Conservation (phyloP, 2,797 vertebrate species). For the Sandelia bainsii region DNA sequence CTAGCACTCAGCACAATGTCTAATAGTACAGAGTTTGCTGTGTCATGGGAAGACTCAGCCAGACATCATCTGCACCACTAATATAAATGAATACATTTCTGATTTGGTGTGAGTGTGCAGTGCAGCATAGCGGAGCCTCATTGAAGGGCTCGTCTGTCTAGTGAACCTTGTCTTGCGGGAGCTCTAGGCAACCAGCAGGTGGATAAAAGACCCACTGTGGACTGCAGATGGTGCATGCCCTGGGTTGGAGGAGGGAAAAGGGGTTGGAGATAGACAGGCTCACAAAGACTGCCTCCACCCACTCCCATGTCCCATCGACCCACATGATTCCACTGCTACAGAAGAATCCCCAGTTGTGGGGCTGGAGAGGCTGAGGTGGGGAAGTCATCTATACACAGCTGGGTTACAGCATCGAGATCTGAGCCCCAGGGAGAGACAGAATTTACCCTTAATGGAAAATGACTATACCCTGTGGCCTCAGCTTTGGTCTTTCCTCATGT, state of each 20-base stretch:
- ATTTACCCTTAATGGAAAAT: constrained; percentile 68
- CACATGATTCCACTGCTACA: constrained; percentile 53
- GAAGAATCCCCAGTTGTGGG: constrained; percentile 63
- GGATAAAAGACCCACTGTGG: constrained; percentile 62
- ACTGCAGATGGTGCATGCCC: constrained; percentile 75
- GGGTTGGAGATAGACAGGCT: constrained; percentile 58
- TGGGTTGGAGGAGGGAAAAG: constrained; percentile 63
- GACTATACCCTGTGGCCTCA: constrained; percentile 56
- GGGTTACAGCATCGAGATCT: constrained; percentile 56
- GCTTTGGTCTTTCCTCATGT: constrained; percentile 61
- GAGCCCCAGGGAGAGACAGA: constrained; percentile 59
- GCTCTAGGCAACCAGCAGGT: constrained; percentile 61
- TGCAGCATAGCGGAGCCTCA: constrained; percentile 23
- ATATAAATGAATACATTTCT: constrained; percentile 44
- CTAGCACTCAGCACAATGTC: constrained; percentile 20
- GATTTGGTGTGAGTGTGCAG: constrained; percentile 37
- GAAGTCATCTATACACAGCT: constrained; percentile 58
- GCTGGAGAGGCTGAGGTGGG: constrained; percentile 28
- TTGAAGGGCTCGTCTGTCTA: constrained; percentile 47
- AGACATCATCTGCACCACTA: constrained; percentile 32
- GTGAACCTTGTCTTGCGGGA: constrained; percentile 53
- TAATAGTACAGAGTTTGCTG: constrained; percentile 45
- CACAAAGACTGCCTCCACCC: constrained; percentile 61
- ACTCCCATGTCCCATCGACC: constrained; percentile 48
- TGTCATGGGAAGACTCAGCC: constrained; percentile 46